Percentiles rank a stretch among this genome's conserved stretches.
Evolutionary conservation across 2,113 vertebrate genomes (phyloP).

Genomic region (Lycocorax pyrrhopterus): DNA sequence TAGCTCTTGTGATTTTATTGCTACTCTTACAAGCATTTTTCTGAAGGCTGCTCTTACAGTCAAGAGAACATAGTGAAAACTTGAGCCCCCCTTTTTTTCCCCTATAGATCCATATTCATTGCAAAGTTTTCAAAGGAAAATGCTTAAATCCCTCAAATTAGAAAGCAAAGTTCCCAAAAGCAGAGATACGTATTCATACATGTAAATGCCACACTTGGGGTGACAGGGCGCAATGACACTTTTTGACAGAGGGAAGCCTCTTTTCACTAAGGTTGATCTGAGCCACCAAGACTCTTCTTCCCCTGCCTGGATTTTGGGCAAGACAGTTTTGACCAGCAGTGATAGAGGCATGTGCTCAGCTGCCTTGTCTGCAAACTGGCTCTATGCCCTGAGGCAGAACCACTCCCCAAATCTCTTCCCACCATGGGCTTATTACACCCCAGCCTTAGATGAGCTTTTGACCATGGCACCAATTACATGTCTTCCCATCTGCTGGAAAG

Average conservation of each 20-base stretch:
- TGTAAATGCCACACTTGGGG: not conserved
- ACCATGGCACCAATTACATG: not conserved
- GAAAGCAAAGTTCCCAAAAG: not conserved
- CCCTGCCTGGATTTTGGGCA: not conserved
- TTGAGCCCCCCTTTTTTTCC: not conserved
- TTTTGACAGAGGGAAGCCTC: not conserved
- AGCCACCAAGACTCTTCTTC: not conserved
- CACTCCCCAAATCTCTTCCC: not conserved
- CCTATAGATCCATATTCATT: not conserved
- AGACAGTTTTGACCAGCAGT: not conserved
- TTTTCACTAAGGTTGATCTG: not conserved
- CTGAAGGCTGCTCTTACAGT: not conserved
- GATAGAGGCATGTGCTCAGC: not conserved
- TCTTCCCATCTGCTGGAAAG: not conserved
- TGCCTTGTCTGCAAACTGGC: not conserved
- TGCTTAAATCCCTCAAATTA: not conserved
- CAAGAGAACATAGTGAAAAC: not conserved
- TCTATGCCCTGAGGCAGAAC: not conserved
- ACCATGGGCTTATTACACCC: not conserved
- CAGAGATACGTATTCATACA: not conserved
- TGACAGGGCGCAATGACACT: not conserved
- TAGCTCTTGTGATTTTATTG: not conserved
- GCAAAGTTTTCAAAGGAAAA: not conserved
- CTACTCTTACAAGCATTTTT: not conserved
- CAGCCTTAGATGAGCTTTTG: not conserved